Conservation (phyloP, 2,888 invertebrate genomes). For the Eilema sororculum region DNA sequence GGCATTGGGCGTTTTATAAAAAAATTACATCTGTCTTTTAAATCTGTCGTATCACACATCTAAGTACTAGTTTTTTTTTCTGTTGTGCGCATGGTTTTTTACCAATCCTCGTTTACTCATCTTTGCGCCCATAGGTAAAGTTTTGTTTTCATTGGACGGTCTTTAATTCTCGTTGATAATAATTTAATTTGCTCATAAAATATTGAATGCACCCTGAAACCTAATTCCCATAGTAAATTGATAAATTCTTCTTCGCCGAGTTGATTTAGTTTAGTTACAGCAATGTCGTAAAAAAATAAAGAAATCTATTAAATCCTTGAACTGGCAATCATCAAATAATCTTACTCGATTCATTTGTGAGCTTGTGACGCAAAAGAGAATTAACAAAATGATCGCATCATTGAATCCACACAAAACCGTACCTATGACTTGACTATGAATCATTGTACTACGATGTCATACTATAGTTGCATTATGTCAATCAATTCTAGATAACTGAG, state of each 20-base stretch:
- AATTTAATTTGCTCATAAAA: background rate
- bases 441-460: background rate
- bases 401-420: constrained; percentile 1
- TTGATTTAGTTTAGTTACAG: constrained; percentile 13
- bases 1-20: too few species aligned
- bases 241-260: background rate
- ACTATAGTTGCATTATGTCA: constrained; percentile 20
- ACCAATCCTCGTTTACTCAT: too few species aligned
- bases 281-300: constrained; percentile 11
- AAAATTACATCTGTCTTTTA: background rate
- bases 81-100: too few species aligned
- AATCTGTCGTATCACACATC: too few species aligned
- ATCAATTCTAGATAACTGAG: constrained; percentile 34
- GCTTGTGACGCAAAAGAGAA: constrained; percentile 4
- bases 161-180: too few species aligned
- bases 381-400: background rate
- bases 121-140: too few species aligned
- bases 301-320: constrained; percentile 16
- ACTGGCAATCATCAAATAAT: constrained; percentile 1
- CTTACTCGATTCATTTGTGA: constrained; percentile 3
- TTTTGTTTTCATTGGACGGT: too few species aligned
- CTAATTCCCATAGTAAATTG: background rate
- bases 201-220: background rate
- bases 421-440: background rate
- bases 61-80: too few species aligned